Conservation (phyloP, 2,888 invertebrate genomes). For the Nomada fabriciana region DNA sequence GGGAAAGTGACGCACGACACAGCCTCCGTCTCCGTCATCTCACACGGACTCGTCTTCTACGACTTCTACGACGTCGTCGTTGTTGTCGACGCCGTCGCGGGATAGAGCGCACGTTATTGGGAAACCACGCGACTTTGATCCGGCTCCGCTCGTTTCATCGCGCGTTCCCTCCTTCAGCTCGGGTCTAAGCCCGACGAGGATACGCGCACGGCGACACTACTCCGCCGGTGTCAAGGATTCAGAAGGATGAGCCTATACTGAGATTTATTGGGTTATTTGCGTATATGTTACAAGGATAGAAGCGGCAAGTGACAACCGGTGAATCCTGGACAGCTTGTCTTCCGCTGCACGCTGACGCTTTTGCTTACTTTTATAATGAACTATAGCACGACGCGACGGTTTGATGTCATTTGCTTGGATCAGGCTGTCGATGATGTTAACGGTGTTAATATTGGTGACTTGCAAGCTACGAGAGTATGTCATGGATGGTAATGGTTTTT, state of each 20-base stretch:
- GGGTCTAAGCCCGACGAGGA: slow-evolving; percentile 21
- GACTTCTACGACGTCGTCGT: background rate
- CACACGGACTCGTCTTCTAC: background rate
- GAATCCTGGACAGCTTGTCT: slow-evolving; percentile 59
- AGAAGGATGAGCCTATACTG: slow-evolving; percentile 78
- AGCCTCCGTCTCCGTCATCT: slow-evolving; percentile 10
- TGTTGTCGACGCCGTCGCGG: slow-evolving; percentile 2
- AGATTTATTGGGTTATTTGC: slow-evolving; percentile 82
- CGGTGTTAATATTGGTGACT: background rate
- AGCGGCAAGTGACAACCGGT: slow-evolving; percentile 59
- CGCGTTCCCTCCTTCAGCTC: slow-evolving; percentile 28
- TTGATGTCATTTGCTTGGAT: background rate
- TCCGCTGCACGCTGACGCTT: slow-evolving; percentile 19
- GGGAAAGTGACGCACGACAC: slow-evolving; percentile 32
- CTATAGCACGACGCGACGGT: background rate
- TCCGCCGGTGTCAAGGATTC: slow-evolving; percentile 78
- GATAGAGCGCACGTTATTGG: slow-evolving; percentile 52
- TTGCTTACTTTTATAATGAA: background rate
- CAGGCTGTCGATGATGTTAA: background rate
- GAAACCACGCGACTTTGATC: slow-evolving; percentile 66
- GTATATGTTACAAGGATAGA: slow-evolving; percentile 82
- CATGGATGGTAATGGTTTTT: too few relatives aligned
- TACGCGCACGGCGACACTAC: slow-evolving; percentile 67
- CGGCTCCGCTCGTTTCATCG: slow-evolving; percentile 57
- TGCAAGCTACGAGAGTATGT: background rate